Conservation (phyloP, 2,888 invertebrate genomes). For the Drosophila multiciliata region DNA sequence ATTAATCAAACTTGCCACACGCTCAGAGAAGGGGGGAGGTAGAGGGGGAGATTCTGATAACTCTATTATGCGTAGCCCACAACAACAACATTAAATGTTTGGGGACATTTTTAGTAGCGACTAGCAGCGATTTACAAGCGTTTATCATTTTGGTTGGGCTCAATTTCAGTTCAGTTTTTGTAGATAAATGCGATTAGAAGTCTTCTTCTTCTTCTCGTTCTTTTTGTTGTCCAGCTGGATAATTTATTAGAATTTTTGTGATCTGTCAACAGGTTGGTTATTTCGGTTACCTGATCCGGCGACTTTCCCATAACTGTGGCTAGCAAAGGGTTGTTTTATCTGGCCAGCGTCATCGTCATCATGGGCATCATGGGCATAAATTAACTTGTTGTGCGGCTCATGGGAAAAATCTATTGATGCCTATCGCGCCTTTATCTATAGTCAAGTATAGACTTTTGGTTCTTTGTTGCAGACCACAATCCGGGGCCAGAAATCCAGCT, state of each 20-base stretch:
- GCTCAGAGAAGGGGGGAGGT: background rate
- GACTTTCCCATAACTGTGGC: conserved; percentile 31
- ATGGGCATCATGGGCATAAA: conserved; percentile 61
- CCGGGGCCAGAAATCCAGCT: conserved; percentile 23
- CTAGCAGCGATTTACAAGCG: conserved; percentile 73
- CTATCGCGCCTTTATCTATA: conserved; percentile 53
- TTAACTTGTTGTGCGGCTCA: conserved; percentile 74
- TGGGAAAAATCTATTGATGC: conserved; percentile 65
- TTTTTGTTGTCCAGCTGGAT: conserved; percentile 24
- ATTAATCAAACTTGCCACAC: conserved; percentile 69
- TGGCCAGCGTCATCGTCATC: conserved; percentile 29
- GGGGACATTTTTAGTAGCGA: conserved; percentile 68
- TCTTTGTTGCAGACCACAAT: conserved; percentile 56
- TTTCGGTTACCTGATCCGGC: conserved; percentile 49
- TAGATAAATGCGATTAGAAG: conserved; percentile 74
- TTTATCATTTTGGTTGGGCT: conserved; percentile 64
- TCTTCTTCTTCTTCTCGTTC: background rate
- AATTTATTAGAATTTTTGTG: conserved; percentile 60
- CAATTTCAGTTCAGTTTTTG: conserved; percentile 23
- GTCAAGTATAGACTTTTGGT: conserved; percentile 27
- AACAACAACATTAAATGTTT: background rate
- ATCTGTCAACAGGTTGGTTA: conserved; percentile 73
- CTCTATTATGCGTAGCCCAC: conserved; percentile 65
- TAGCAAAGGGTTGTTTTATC: conserved; percentile 68
- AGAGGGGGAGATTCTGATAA: conserved; percentile 47